A percentile compares a stretch with the other conserved stretches of the same genome.
Evolutionary conservation across 1,140 invertebrate genomes (phyloP).

Genomic region (Laupala kohalensis): DNA sequence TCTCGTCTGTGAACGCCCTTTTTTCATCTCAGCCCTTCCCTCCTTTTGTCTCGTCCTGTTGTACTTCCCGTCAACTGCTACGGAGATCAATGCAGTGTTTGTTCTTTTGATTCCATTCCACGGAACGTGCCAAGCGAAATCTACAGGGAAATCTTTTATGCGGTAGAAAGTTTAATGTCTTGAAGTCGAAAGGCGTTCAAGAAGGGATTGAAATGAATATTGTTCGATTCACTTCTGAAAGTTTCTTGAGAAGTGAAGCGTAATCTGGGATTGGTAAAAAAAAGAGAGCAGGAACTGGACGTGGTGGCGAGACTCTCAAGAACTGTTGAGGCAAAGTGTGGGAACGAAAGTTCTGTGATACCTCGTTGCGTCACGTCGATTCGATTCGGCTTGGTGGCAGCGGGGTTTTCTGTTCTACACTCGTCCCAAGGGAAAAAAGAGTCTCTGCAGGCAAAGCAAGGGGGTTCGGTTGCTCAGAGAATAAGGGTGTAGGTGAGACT

Average conservation of each 20-base stretch:
- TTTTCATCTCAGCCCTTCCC: neutral
- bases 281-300: neutral
- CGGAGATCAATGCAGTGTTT: no score
- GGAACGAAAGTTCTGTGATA: neutral
- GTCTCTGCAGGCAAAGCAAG: no score
- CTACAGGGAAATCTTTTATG: neutral
- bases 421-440: no score
- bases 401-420: no score
- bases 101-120: neutral
- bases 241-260: neutral
- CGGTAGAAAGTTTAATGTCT: neutral
- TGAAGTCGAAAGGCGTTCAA: neutral
- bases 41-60: no score
- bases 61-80: no score
- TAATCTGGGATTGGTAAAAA: neutral
- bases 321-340: no score
- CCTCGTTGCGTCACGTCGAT: no score
- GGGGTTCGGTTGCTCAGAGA: no score
- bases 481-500: no score
- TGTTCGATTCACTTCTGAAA: neutral
- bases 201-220: neutral
- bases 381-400: no score
- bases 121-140: conserved; percentile 20
- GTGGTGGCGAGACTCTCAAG: neutral
- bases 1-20: neutral